A percentile compares a stretch with the other conserved stretches of the same genome.
These are phyloP conservation scores for Palythoa caribaeorum DNA, from an alignment of 92 coral and sea anemone species.

Conservation along the genomic window DNA sequence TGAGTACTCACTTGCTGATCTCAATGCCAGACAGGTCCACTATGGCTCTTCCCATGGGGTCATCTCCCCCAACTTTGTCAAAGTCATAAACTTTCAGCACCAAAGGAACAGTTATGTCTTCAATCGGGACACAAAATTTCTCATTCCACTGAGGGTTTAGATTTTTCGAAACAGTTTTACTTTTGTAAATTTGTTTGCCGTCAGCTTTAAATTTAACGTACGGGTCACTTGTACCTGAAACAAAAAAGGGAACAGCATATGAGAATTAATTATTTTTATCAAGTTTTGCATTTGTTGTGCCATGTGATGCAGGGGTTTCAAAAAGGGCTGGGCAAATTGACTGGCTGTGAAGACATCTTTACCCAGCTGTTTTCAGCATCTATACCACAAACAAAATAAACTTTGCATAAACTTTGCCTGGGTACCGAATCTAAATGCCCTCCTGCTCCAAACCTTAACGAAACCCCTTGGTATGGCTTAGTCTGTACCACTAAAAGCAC, in stretches of 20 bases:
- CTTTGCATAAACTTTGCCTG: no score
- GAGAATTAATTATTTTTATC: background rate
- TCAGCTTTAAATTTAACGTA: slow-evolving; percentile 98
- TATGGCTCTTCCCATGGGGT: slow-evolving; percentile 95
- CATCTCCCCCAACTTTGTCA: slow-evolving; percentile 98
- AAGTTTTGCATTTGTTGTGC: no score
- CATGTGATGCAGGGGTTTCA: no score
- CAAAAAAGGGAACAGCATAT: background rate
- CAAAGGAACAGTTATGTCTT: slow-evolving; percentile 95
- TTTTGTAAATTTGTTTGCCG: slow-evolving; percentile 97
- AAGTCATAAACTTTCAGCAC: slow-evolving; percentile 95
- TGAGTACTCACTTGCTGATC: slow-evolving; percentile 72
- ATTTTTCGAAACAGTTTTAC: slow-evolving; percentile 93
- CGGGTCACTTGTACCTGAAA: slow-evolving; percentile 98
- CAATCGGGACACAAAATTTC: slow-evolving; percentile 98
- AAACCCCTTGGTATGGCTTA: no score
- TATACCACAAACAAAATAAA: no score
- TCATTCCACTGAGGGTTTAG: slow-evolving; percentile 99
- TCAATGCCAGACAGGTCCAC: slow-evolving; percentile 89
- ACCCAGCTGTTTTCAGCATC: no score
- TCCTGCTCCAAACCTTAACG: no score
- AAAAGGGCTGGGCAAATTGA: no score
- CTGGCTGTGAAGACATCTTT: no score
- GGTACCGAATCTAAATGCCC: no score
- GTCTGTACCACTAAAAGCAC: no score